These are phyloP conservation scores for Alitta virens DNA, from an alignment of 2,888 invertebrate species.

Conservation along the genomic window DNA sequence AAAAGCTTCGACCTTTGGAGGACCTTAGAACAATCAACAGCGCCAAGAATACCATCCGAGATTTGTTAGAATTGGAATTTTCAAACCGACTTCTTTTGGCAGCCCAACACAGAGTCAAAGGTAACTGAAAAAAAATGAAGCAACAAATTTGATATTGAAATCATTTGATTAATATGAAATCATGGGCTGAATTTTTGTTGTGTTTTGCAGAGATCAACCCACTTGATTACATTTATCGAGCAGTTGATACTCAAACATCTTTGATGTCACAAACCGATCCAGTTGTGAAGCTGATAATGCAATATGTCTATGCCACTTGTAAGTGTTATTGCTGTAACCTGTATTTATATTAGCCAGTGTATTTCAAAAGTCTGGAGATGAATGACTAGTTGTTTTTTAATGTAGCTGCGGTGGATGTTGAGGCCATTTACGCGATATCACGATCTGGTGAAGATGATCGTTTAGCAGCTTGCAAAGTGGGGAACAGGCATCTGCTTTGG, in stretches of 20 bases:
- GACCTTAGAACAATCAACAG: conserved; percentile 41
- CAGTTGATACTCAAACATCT: conserved; percentile 55
- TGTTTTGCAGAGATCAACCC: conserved; percentile 53
- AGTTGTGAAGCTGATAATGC: conserved; percentile 59
- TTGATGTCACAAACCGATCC: conserved; percentile 50
- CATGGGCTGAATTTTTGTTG: too few species aligned
- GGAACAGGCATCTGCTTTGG: conserved; percentile 56
- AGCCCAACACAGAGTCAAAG: conserved; percentile 49
- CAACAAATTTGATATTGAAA: too few species aligned
- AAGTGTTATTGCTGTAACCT: too few species aligned
- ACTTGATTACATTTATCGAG: conserved; percentile 59
- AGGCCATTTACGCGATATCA: conserved; percentile 47
- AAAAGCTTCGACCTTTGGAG: conserved; percentile 55
- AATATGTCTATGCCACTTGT: conserved; percentile 58
- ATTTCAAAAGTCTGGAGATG: too few species aligned
- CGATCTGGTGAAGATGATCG: conserved; percentile 42
- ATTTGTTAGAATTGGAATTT: conserved; percentile 56
- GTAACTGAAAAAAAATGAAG: conserved; percentile 29
- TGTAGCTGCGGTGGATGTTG: conserved; percentile 28
- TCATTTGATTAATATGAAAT: background rate
- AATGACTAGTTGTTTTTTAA: too few species aligned
- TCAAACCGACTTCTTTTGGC: conserved; percentile 55
- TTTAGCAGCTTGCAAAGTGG: conserved; percentile 32
- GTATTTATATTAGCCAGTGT: too few species aligned
- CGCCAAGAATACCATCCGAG: conserved; percentile 48